Percentiles rank a stretch among this genome's conserved stretches.
These are phyloP conservation scores for Deilephila elpenor DNA, from an alignment of 2,888 invertebrate species.

Conservation along the genomic window DNA sequence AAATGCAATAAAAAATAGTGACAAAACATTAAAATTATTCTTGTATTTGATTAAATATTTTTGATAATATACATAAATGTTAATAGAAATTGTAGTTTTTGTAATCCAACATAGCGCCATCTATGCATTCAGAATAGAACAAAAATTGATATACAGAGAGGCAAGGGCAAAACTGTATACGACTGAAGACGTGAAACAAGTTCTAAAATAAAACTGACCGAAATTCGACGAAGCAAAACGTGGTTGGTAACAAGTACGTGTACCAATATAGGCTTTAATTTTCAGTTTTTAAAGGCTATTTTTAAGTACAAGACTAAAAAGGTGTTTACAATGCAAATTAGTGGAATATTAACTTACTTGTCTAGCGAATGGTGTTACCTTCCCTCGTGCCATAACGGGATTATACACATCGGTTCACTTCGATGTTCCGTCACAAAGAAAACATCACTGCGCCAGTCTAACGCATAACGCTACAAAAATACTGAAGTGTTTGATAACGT, in stretches of 20 bases:
- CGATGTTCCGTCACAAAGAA: not conserved
- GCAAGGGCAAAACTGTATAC: not conserved
- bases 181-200: not conserved
- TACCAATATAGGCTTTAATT: not conserved
- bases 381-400: constrained; percentile 28
- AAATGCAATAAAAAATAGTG: not conserved
- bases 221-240: not conserved
- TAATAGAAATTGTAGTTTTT: not conserved
- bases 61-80: not conserved
- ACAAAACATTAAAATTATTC: not conserved
- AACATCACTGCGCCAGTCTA: not conserved
- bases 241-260: not conserved
- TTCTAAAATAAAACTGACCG: not conserved
- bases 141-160: not conserved
- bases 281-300: not conserved
- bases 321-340: not conserved
- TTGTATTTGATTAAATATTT: not conserved
- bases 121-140: not conserved
- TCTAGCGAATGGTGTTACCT: constrained; percentile 51
- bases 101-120: not conserved
- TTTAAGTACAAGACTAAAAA: not conserved
- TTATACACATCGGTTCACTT: constrained; percentile 21
- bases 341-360: constrained; percentile 44
- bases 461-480: too few relatives aligned
- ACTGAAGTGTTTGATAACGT: too few relatives aligned